Evolutionary conservation across 2,888 invertebrate species (phyloP), one percentile per base, ranked within the genome.

Genomic region (Lasioglossum oenotherae): DNA sequence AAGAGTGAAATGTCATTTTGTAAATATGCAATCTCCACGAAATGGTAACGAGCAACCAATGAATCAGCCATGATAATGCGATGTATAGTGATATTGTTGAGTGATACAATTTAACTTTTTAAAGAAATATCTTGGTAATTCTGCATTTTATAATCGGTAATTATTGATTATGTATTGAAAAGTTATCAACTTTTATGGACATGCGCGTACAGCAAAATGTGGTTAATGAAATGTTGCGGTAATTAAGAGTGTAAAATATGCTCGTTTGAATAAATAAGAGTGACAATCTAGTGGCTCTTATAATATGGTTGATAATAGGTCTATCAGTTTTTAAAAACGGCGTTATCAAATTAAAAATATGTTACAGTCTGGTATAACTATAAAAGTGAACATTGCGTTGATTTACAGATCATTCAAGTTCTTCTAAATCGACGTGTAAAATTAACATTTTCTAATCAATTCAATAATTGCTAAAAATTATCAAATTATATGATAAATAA

Each of bases 1-100:
- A 46, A 60, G 49, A 64, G 14, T 35, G 53, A 74, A 84, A 78
- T 75, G 78, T 83, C 74, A 64, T 75, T 82, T 82, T 75, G 80
- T 75, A 75, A 80, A 82, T 64, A 79, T 57, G 74, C 73, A 82
- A 78, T 69, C 60, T 80, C 44, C 57, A n/a, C 27, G 71, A 46
- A 69, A 46, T 31, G 16, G 35, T 46, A 49, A 69, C 57, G 16
- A 23, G 69, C 31, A 31, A 0, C 23, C 49, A 60, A 80, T 73
- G 64, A 35, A 79, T 27, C 23, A 8, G 73, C n/a, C 44, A 19
- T 16, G 64, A 67, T 73, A 67, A 78, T 35, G 64, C 49, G 44
- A 64, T 16, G 41, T 73, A 74, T 27, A 60, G 35, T 23, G 41
- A 35, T 46, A 23, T 4, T 14, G 16, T 27, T 14, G 10, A 14